phyloP scores from a whole-genome alignment of 2,888 invertebrate species.

The Anorthoa munda region DNA sequence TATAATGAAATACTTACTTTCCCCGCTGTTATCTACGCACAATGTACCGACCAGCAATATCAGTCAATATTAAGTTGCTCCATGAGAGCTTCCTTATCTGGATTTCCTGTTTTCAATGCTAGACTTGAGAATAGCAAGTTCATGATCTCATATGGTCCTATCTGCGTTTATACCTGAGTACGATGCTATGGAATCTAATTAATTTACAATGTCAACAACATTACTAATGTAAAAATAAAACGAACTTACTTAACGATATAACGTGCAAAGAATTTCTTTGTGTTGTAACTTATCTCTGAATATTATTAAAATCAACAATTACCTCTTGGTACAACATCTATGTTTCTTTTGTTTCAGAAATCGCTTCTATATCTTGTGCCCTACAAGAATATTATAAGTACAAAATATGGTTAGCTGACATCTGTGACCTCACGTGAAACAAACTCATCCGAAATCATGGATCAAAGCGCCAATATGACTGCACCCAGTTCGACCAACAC shows the following conservation, averaged over 20 bases:
- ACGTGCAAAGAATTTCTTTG: slow-evolving; percentile 62
- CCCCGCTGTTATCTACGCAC: slow-evolving; percentile 71
- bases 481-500: slow-evolving; percentile 53
- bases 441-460: slow-evolving; percentile 53
- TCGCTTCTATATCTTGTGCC: slow-evolving; percentile 87
- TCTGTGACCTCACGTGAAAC: slow-evolving; percentile 8
- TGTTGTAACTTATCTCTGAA: slow-evolving; percentile 70
- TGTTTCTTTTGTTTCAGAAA: slow-evolving; percentile 88
- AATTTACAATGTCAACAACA: slow-evolving; percentile 53
- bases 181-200: slow-evolving; percentile 43
- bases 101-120: slow-evolving; percentile 73
- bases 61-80: slow-evolving; percentile 52
- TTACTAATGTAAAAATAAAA: slow-evolving; percentile 55
- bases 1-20: slow-evolving; percentile 76
- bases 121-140: slow-evolving; percentile 50
- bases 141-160: slow-evolving; percentile 51
- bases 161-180: slow-evolving; percentile 40
- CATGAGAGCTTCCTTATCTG: slow-evolving; percentile 75
- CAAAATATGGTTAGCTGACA: slow-evolving; percentile 84
- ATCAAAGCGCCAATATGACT: slow-evolving; percentile 37
- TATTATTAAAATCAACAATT: slow-evolving; percentile 64
- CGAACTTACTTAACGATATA: slow-evolving; percentile 13
- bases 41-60: slow-evolving; percentile 57
- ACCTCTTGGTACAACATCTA: slow-evolving; percentile 31
- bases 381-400: slow-evolving; percentile 87